Percentiles rank a stretch among this genome's conserved stretches.
Conservation (phyloP, 2,113 vertebrate genomes). For the Euleptes europaea region DNA sequence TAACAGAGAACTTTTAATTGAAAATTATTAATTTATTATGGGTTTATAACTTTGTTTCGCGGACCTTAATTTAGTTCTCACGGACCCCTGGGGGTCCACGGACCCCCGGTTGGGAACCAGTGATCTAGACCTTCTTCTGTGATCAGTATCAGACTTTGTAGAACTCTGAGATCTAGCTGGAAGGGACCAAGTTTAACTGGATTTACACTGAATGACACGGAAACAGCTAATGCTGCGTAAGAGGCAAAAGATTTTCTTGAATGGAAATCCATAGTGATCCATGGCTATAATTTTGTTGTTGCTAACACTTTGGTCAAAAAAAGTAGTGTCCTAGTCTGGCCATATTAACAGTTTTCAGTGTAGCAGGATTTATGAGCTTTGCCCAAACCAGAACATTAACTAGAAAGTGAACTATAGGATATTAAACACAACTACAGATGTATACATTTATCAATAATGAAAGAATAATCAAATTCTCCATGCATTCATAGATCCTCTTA, state of each 20-base stretch:
- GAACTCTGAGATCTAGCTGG: not conserved
- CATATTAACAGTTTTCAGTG: not conserved
- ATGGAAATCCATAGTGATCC: not conserved
- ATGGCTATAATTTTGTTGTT: not conserved
- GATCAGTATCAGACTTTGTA: not conserved
- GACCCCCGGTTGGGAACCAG: no score
- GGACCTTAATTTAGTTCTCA: no score
- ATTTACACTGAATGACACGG: not conserved
- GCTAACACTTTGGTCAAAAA: not conserved
- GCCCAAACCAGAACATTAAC: not conserved
- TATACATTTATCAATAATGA: not conserved
- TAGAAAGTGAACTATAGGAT: not conserved
- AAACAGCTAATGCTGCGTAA: not conserved
- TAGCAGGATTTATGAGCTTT: not conserved
- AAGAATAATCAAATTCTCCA: not conserved
- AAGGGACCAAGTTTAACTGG: not conserved
- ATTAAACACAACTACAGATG: not conserved
- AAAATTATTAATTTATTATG: no score
- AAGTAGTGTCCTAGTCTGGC: not conserved
- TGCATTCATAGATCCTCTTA: not conserved
- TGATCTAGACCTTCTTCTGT: not conserved
- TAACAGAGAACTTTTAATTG: no score
- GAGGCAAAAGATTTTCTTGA: slow-evolving; percentile 13
- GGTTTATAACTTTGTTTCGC: no score
- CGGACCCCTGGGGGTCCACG: no score